Evolutionary conservation across 1,140 invertebrate species (phyloP).

Genomic region (Pseudomyrmex gracilis): DNA sequence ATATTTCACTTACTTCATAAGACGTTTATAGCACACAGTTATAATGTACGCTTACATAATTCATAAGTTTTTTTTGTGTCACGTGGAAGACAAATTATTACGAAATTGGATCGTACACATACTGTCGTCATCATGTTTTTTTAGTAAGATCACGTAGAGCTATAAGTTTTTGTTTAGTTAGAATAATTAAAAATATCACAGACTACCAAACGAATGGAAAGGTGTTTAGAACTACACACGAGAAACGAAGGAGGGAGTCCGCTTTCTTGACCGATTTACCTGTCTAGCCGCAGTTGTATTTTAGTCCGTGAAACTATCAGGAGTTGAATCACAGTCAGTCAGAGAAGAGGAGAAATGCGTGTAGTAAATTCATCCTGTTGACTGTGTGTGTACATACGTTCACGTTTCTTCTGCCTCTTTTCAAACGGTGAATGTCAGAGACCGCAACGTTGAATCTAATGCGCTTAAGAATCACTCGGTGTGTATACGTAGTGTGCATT

Average conservation of each 20-base stretch:
- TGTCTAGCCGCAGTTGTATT: conserved; percentile 58
- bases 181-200: too few relatives aligned
- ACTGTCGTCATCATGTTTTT: neutral
- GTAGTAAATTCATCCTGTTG: neutral
- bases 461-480: neutral
- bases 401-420: conserved; percentile 9
- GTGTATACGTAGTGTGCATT: neutral
- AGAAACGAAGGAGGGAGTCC: conserved; percentile 63
- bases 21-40: too few relatives aligned
- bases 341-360: neutral
- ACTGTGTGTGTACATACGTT: neutral
- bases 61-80: neutral
- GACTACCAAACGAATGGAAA: neutral
- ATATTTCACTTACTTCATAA: too few relatives aligned
- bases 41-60: too few relatives aligned
- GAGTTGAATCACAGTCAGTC: conserved; percentile 47
- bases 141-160: too few relatives aligned
- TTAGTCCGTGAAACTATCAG: conserved; percentile 54
- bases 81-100: neutral
- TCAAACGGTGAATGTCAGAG: neutral
- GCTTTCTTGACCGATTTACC: conserved; percentile 55
- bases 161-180: too few relatives aligned
- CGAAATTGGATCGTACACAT: conserved; percentile 1
- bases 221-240: conserved; percentile 30
- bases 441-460: neutral